Conservation (phyloP, 2,113 vertebrate species). For the Todiramphus chloris region DNA sequence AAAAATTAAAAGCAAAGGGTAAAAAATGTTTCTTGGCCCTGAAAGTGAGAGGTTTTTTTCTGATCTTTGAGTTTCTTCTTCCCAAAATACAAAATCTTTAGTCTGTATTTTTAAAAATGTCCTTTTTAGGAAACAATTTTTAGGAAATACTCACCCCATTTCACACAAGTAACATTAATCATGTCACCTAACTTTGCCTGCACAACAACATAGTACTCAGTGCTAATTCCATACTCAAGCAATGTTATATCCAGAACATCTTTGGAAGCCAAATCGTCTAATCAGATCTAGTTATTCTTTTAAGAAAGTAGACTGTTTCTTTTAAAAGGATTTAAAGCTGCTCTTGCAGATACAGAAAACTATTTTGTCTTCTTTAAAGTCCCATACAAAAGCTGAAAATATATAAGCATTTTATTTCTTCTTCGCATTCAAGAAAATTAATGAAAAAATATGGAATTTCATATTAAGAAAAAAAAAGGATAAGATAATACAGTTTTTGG, state of each 20-base stretch:
- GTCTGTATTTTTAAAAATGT: not conserved
- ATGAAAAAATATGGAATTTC: not conserved
- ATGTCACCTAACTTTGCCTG: not conserved
- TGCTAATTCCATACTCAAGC: not conserved
- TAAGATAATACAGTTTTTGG: not conserved
- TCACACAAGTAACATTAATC: not conserved
- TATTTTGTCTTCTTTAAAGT: not conserved
- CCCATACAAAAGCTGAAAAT: not conserved
- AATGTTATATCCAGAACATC: not conserved
- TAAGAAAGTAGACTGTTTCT: not conserved
- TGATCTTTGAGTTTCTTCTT: not conserved
- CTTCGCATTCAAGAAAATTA: not conserved
- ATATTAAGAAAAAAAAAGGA: not conserved
- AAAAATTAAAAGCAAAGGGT: not conserved
- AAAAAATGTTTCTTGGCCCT: not conserved
- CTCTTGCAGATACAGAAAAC: not conserved
- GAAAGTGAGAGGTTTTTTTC: accelerated
- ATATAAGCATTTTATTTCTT: not conserved
- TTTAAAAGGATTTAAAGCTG: not conserved
- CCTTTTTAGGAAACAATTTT: not conserved
- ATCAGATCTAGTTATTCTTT: not conserved
- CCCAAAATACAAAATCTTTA: not conserved
- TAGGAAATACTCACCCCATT: too few species aligned
- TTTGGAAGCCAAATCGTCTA: not conserved
- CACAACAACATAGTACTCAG: not conserved